Conservation (phyloP, 2,888 invertebrate species). For the Keiferia lycopersicella region DNA sequence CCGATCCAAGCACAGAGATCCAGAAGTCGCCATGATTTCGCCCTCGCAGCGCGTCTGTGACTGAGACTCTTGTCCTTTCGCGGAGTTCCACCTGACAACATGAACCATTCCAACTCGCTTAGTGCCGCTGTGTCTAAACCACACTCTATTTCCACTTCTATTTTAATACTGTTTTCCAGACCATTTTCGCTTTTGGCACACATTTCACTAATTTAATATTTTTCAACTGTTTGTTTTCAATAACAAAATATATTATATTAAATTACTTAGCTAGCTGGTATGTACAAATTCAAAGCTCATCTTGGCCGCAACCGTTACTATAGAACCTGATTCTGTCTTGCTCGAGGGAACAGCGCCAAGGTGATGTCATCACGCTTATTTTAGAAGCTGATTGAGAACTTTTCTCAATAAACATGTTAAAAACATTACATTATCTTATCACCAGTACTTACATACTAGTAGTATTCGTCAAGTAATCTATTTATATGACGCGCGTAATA, state of each 20-base stretch:
- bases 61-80: conserved; percentile 57
- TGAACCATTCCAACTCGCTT: conserved; percentile 67
- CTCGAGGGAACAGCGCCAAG: conserved; percentile 12
- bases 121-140: conserved; percentile 53
- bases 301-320: background rate
- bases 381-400: conserved; percentile 26
- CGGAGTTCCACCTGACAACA: conserved; percentile 67
- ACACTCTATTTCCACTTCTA: conserved; percentile 66
- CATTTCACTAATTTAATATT: background rate
- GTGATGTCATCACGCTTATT: conserved; percentile 44
- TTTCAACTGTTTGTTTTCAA: background rate
- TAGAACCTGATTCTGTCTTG: background rate
- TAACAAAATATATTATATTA: background rate
- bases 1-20: conserved; percentile 74
- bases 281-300: background rate
- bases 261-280: background rate
- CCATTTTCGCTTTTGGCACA: background rate
- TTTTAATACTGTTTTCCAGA: conserved; percentile 40
- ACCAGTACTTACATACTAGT: background rate
- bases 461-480: conserved; percentile 3
- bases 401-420: no score
- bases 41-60: conserved; percentile 51
- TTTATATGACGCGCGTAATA: conserved; percentile 1
- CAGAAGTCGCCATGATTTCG: conserved; percentile 62
- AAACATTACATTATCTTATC: background rate